Base-by-base conservation (phyloP, 2,888 invertebrate genomes). In the Apamea crenata region DNA sequence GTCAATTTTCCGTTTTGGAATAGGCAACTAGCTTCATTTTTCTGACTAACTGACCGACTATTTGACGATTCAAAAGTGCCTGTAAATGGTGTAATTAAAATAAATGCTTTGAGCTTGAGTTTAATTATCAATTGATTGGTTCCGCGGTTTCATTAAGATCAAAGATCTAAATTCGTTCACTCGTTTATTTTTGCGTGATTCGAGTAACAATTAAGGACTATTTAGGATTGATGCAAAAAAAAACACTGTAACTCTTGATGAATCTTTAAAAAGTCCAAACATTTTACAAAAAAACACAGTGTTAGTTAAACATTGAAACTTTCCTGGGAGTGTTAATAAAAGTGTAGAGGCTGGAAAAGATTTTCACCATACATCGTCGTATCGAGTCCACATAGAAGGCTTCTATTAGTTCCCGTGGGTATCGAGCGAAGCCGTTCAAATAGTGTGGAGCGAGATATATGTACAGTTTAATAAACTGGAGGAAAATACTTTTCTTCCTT, bases 351-450 rank as follows among this genome's bases (percentile, higher is more conserved):
- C 67, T 16, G 18, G 61, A 61, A 78, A 82, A 69, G 29, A 84
- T 76, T 84, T 84, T 59, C 36, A 68, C 59, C 16, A 25, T 78
- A n/a, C 4, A 29, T 66, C 50, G 66, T 16, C 18, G 77, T 56
- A 76, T 84, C 65, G 65, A n/a, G 40, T 32, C 40, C 66, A 40
- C 47, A 74, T 50, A 76, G 50, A 80, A 75, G 65, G 76, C 65
- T 76, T 69, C 65, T 74, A 80, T 80, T 81, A 66, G 76, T 61
- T 81, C 83, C 83, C 84, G 16, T 10, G 84, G 68, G 83, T 53
- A 69, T 69, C 2, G 56, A 53, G 21, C 36, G 70, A 74, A 66
- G 44, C 82, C 74, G 80, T 80, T 53, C 70, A 61, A 59, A 76
- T 65, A 83, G 72, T 61, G 36, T 21, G 59, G 21, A 66, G 59